Conservation (phyloP, 2,888 invertebrate genomes). For the Stenurella melanura region DNA sequence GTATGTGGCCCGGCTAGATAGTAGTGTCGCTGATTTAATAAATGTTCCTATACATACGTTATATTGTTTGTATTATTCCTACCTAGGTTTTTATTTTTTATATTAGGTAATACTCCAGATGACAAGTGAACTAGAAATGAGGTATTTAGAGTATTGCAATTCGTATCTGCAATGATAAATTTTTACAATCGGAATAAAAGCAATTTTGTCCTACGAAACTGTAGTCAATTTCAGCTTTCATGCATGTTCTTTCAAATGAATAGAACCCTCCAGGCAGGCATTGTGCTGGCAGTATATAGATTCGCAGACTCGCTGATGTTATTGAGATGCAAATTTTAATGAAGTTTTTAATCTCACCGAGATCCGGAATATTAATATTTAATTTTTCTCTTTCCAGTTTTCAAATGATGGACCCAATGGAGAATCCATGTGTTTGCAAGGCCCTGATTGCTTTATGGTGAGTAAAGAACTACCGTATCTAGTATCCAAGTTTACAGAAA, state of each 20-base stretch:
- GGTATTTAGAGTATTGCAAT: slow-evolving; percentile 34
- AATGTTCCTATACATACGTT: too few relatives aligned
- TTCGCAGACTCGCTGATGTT: slow-evolving; percentile 47
- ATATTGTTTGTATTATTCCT: too few relatives aligned
- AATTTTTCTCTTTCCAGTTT: slow-evolving; percentile 77
- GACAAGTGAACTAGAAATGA: slow-evolving; percentile 42
- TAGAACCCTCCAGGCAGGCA: slow-evolving; percentile 47
- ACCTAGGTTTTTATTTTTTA: too few relatives aligned
- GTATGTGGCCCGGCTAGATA: too few relatives aligned
- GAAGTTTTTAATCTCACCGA: slow-evolving; percentile 58
- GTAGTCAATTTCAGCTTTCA: slow-evolving; percentile 47
- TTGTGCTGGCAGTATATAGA: slow-evolving; percentile 50
- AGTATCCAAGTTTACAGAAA: neutral
- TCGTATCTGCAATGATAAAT: slow-evolving; percentile 26
- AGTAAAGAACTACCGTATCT: slow-evolving; percentile 71
- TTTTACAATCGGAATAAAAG: slow-evolving; percentile 39
- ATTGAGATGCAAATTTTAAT: slow-evolving; percentile 63
- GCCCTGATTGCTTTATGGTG: slow-evolving; percentile 84
- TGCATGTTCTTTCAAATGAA: slow-evolving; percentile 45
- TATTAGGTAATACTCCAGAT: neutral
- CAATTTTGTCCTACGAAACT: slow-evolving; percentile 35
- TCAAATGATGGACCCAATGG: slow-evolving; percentile 79
- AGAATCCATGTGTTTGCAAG: slow-evolving; percentile 81
- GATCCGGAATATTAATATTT: slow-evolving; percentile 60
- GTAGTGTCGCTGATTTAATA: too few relatives aligned